A percentile compares a stretch with the other conserved stretches of the same genome.
Conservation (phyloP, 2,888 invertebrate genomes). For the Lucinisca nassula region DNA sequence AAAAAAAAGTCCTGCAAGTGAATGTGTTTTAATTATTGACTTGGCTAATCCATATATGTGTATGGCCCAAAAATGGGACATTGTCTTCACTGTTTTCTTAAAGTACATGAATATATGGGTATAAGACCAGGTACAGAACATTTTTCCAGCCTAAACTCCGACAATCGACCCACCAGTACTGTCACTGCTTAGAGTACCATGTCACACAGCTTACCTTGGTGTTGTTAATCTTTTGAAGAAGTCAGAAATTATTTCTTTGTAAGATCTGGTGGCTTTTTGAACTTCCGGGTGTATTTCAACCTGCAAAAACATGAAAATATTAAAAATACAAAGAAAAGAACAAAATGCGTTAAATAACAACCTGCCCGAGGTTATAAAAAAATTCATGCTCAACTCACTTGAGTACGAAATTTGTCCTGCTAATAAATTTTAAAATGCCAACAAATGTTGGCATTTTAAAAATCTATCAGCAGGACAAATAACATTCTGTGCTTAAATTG, state of each 20-base stretch:
- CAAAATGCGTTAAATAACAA: background rate
- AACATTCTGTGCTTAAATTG: no score
- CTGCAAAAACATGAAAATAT: background rate
- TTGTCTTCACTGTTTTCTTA: background rate
- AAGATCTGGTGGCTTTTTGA: background rate
- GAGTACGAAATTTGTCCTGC: no score
- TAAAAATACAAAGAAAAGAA: background rate
- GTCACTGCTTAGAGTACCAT: background rate
- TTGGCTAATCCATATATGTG: no score
- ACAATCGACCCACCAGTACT: background rate
- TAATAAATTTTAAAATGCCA: no score
- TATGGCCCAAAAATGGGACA: background rate
- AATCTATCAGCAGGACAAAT: no score
- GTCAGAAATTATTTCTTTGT: background rate
- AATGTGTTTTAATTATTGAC: no score
- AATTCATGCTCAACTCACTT: no score
- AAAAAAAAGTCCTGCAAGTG: no score
- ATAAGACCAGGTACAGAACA: background rate
- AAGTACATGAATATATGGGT: background rate
- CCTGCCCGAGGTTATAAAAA: background rate
- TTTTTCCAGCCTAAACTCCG: background rate
- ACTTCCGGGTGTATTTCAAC: background rate
- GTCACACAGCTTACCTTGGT: background rate
- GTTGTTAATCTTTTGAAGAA: background rate
- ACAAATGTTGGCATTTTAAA: no score